These are phyloP conservation scores for Perizoma affinitatum DNA, from an alignment of 2,888 invertebrate species.

Conservation along the genomic window DNA sequence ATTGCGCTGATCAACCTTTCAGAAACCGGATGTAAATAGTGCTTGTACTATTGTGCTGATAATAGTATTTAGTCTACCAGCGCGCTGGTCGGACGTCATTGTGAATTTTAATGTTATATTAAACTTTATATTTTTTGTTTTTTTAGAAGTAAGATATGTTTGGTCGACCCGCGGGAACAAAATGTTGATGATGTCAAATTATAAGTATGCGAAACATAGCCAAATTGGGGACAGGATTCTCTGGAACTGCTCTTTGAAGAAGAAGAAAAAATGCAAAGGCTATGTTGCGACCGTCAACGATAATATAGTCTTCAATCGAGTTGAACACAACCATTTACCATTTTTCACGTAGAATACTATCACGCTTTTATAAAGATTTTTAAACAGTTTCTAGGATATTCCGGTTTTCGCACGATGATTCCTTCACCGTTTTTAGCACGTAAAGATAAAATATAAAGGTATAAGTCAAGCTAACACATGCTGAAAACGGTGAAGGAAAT, in stretches of 20 bases:
- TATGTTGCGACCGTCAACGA: conserved; percentile 6
- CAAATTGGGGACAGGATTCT: not conserved
- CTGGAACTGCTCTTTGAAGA: conserved; percentile 18
- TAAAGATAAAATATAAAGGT: no score
- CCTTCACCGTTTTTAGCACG: no score
- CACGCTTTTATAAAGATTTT: not conserved
- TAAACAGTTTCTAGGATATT: no score
- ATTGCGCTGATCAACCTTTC: no score
- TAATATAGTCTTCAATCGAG: not conserved
- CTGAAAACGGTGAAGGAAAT: no score
- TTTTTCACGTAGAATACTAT: not conserved
- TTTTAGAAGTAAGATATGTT: conserved; percentile 1
- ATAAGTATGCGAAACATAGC: conserved; percentile 19
- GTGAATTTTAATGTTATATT: no score
- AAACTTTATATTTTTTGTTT: no score
- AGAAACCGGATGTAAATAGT: not conserved
- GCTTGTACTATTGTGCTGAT: not conserved
- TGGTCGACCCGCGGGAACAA: conserved; percentile 23
- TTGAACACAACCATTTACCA: conserved; percentile 25
- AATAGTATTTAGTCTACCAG: not conserved
- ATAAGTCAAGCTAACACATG: no score
- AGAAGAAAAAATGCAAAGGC: conserved; percentile 4
- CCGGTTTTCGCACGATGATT: no score
- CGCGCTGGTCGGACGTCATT: no score
- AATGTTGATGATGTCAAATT: conserved; percentile 9